These are phyloP conservation scores for Drosophila repleta DNA, from an alignment of 1,140 invertebrate species.

Conservation along the genomic window DNA sequence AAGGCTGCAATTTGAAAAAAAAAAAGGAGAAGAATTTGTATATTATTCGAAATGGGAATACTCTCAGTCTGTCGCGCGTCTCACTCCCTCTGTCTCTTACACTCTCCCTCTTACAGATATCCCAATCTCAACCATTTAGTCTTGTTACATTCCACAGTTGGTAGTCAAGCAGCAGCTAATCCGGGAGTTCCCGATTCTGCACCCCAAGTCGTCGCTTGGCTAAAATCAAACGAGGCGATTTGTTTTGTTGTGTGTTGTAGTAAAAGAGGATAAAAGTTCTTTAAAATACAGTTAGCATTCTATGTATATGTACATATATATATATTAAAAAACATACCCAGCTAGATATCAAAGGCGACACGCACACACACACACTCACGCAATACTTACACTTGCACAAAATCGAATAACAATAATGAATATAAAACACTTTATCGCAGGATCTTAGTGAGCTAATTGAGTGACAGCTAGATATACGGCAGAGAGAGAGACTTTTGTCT, in stretches of 20 bases:
- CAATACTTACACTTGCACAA: constrained; percentile 23
- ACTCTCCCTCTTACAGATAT: constrained; percentile 10
- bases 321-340: constrained; percentile 26
- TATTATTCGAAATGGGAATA: constrained; percentile 31
- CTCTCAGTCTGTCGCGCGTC: constrained; percentile 35
- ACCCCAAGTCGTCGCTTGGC: constrained; percentile 44
- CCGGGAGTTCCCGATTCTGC: constrained; percentile 30
- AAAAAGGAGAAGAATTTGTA: constrained; percentile 23
- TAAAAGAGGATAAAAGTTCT: constrained; percentile 42
- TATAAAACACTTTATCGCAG: background rate
- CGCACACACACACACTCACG: constrained; percentile 12
- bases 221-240: constrained; percentile 72
- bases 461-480: too few species aligned
- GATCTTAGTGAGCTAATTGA: background rate
- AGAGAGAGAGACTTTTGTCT: too few species aligned
- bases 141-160: constrained; percentile 22
- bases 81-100: background rate
- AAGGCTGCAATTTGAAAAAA: constrained; percentile 58
- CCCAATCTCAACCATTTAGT: constrained; percentile 16
- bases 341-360: background rate
- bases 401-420: too few species aligned
- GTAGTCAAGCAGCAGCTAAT: constrained; percentile 28
- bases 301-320: constrained; percentile 7
- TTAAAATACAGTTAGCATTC: constrained; percentile 60
- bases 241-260: constrained; percentile 47